A percentile compares a stretch with the other conserved stretches of the same genome.
These are phyloP conservation scores for Vespertilio murinus DNA, from an alignment of 2,797 vertebrate species.

Conservation along the genomic window DNA sequence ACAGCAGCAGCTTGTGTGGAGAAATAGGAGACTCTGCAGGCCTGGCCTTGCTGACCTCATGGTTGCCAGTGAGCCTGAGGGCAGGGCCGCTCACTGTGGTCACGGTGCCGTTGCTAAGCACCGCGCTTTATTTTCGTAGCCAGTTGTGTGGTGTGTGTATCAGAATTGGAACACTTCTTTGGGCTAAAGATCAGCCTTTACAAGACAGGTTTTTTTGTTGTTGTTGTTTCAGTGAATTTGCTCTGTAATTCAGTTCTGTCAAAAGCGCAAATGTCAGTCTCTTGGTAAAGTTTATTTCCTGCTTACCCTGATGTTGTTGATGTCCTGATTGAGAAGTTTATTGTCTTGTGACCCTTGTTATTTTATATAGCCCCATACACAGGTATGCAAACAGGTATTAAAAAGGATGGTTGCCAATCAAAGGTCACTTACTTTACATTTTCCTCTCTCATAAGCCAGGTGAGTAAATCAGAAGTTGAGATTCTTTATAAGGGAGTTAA, in stretches of 20 bases:
- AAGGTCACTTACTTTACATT: slow-evolving; percentile 44
- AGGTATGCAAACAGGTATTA: slow-evolving; percentile 38
- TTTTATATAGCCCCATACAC: slow-evolving; percentile 59
- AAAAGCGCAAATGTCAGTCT: slow-evolving; percentile 48
- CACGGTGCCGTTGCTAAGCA: slow-evolving; percentile 79
- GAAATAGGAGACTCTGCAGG: slow-evolving; percentile 73
- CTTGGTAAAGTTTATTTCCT: slow-evolving; percentile 68
- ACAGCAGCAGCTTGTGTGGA: slow-evolving; percentile 79
- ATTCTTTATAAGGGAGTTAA: slow-evolving; percentile 44
- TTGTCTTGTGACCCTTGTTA: slow-evolving; percentile 50
- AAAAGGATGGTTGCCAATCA: slow-evolving; percentile 50
- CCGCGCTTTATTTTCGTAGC: slow-evolving; percentile 82
- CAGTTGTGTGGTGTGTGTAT: slow-evolving; percentile 76
- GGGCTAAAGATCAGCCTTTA: slow-evolving; percentile 68
- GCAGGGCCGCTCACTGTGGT: slow-evolving; percentile 76
- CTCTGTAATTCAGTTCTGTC: slow-evolving; percentile 63
- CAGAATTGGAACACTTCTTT: slow-evolving; percentile 75
- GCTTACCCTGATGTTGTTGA: slow-evolving; percentile 48
- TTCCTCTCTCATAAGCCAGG: slow-evolving; percentile 40
- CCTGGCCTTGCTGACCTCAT: slow-evolving; percentile 67
- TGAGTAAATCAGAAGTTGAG: slow-evolving; percentile 40
- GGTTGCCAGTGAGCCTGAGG: slow-evolving; percentile 76
- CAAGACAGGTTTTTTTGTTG: slow-evolving; percentile 61
- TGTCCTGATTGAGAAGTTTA: slow-evolving; percentile 34
- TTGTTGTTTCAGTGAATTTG: slow-evolving; percentile 72